Evolutionary conservation across 30 jellyfish, hydroid and myxozoan species (phyloP), one percentile per base, ranked within the genome.

Genomic region (Aurelia sp.): DNA sequence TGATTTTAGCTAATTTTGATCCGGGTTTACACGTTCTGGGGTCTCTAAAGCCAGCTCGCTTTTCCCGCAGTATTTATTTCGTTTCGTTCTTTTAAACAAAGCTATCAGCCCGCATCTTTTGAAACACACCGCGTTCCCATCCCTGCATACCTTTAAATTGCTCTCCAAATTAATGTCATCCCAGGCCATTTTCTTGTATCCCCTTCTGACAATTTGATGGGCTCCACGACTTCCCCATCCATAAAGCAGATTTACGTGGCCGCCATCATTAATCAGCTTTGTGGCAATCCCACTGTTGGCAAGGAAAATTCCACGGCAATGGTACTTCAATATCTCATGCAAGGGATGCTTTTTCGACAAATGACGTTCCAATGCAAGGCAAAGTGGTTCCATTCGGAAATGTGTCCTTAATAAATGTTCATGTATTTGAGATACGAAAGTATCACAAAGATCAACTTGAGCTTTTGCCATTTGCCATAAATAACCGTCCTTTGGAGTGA

Each of bases 321-420:
- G 98, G 15, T 16, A 84, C 48, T 67, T 48, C 59, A 92, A 33
- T 18, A 92, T 66, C 57, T 92, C 95, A 59, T 88, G 65, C n/a
- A 92, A 38, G 15, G 98, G 98, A 44, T 92, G 98, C 44, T 21
- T 38, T 40, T 57, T 41, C 0, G 97, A 79, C 35, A 92, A 59
- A 53, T 88, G 97, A 3, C 98, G 80, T 16, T 76, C 78, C 68
- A 81, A 16, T 17, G 86, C 33, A 20, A 87, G 61, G 88, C 98
- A 92, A 21, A 92, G 10, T 52, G 94, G 89, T 72, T 87, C 98
- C 88, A 87, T 80, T 6, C 86, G 60, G 8, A 70, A 15, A 59
- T 92, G 98, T 4, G 97, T 74, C 57, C 80, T 64, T 52, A 92
- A 71, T 18, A 87, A 84, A 76, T 92, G 98, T 16, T 85, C 97